phyloP scores from a whole-genome alignment of 2,888 invertebrate species.

The Sisyra terminalis region DNA sequence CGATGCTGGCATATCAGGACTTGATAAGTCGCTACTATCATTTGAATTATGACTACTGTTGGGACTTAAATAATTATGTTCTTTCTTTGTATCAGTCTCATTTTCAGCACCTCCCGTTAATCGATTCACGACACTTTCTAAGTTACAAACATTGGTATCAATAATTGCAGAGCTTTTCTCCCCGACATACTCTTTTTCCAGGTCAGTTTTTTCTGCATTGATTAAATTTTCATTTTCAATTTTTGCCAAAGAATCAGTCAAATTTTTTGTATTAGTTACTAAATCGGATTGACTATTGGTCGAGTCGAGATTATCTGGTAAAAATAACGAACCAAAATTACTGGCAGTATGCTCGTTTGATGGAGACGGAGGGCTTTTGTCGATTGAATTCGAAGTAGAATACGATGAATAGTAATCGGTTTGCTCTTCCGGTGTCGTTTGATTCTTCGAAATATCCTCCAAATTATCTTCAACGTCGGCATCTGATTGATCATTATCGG shows the following conservation, averaged over 20 bases:
- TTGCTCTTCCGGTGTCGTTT: slow-evolving; percentile 10
- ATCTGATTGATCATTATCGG: slow-evolving; percentile 55
- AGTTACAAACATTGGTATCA: slow-evolving; percentile 17
- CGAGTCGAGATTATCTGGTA: no score
- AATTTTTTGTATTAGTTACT: slow-evolving; percentile 11
- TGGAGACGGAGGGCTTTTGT: no score
- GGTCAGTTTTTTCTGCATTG: not conserved
- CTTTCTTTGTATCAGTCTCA: no score
- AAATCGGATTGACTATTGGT: no score
- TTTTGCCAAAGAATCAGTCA: not conserved
- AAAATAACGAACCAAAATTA: no score
- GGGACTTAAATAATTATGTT: slow-evolving; percentile 11
- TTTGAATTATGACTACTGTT: slow-evolving; percentile 28
- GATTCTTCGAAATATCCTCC: slow-evolving; percentile 32
- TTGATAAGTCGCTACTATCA: slow-evolving; percentile 37
- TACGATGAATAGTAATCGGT: not conserved
- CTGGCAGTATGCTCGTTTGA: no score
- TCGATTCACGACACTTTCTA: slow-evolving; percentile 13
- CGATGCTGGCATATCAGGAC: slow-evolving; percentile 22
- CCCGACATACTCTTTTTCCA: not conserved
- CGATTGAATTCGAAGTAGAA: no score
- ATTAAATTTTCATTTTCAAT: not conserved
- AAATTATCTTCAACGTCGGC: slow-evolving; percentile 70
- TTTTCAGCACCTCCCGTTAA: no score
- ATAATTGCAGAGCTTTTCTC: slow-evolving; percentile 1